phyloP scores from a whole-genome alignment of 2,888 invertebrate species.

The Erebia palarica region DNA sequence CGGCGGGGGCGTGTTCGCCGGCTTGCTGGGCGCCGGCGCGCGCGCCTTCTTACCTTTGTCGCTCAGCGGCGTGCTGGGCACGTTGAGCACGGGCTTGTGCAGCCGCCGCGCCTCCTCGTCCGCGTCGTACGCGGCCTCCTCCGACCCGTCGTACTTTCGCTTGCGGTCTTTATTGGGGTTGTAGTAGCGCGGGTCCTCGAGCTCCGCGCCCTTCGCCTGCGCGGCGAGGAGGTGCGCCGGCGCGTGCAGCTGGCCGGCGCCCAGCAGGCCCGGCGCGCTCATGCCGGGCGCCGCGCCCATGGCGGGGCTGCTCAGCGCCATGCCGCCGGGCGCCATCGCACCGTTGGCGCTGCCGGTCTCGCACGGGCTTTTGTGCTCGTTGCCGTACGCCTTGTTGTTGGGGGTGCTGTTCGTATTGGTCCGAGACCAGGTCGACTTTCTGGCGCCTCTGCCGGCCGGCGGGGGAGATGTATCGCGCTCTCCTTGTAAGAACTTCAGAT shows the following conservation, averaged over 20 bases:
- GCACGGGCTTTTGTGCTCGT: constrained; percentile 68
- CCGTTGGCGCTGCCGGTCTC: constrained; percentile 73
- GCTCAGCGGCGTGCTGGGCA: constrained; percentile 75
- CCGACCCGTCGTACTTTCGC: constrained; percentile 85
- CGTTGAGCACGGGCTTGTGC: constrained; percentile 78
- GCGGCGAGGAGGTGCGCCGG: constrained; percentile 62
- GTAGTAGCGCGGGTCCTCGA: constrained; percentile 88
- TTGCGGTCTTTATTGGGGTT: constrained; percentile 88
- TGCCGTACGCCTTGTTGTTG: constrained; percentile 68
- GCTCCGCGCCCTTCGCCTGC: constrained; percentile 74
- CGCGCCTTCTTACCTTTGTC: constrained; percentile 77
- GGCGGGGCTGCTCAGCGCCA: constrained; percentile 63
- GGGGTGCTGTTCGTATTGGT: constrained; percentile 67
- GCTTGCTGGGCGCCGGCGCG: constrained; percentile 56
- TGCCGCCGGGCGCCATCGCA: constrained; percentile 65
- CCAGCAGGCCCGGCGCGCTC: constrained; percentile 71
- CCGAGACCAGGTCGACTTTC: constrained; percentile 86
- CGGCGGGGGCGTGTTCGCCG: constrained; percentile 71
- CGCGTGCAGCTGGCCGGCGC: constrained; percentile 72
- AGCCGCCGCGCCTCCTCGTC: constrained; percentile 76
- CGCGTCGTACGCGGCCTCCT: constrained; percentile 85
- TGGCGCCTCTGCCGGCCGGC: constrained; percentile 85
- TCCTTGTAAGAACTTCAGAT: constrained; percentile 91
- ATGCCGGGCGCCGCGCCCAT: constrained; percentile 66
- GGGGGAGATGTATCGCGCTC: constrained; percentile 92